phyloP scores from a whole-genome alignment of 2,797 vertebrate species.

The Chelonia mydas region DNA sequence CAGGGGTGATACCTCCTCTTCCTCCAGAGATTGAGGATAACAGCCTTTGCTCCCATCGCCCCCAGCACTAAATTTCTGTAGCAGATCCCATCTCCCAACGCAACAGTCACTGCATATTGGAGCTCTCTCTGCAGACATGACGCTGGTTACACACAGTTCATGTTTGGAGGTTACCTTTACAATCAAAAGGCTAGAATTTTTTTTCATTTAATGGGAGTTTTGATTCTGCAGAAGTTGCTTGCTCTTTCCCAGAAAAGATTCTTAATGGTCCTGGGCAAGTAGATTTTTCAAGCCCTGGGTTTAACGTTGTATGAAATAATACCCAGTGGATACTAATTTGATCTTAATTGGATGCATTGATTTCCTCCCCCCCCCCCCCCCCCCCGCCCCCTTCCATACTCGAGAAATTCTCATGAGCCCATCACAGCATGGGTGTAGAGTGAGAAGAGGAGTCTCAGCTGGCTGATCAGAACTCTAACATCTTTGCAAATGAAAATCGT shows the following conservation, averaged over 20 bases:
- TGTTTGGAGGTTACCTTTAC: not conserved
- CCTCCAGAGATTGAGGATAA: not conserved
- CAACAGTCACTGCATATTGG: not conserved
- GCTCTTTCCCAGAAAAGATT: not conserved
- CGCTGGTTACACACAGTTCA: not conserved
- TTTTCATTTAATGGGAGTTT: not conserved
- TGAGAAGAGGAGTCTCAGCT: slow-evolving; percentile 16
- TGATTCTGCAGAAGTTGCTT: not conserved
- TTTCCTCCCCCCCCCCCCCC: not conserved
- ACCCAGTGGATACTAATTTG: not conserved
- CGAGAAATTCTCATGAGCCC: slow-evolving; percentile 29
- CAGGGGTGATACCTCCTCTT: not conserved
- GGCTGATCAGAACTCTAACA: not conserved
- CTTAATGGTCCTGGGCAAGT: not conserved
- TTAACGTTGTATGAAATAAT: not conserved
- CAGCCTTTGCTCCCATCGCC: not conserved
- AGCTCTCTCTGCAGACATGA: not conserved
- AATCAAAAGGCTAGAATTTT: not conserved
- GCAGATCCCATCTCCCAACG: not conserved
- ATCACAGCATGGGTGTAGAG: not conserved
- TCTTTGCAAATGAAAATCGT: not conserved
- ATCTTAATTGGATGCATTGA: not conserved
- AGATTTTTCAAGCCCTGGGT: not conserved
- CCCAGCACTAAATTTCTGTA: fast-evolving
- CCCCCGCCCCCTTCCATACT: not conserved